Evolutionary conservation across 2,888 invertebrate species (phyloP).

Genomic region (Melitaea athalia): DNA sequence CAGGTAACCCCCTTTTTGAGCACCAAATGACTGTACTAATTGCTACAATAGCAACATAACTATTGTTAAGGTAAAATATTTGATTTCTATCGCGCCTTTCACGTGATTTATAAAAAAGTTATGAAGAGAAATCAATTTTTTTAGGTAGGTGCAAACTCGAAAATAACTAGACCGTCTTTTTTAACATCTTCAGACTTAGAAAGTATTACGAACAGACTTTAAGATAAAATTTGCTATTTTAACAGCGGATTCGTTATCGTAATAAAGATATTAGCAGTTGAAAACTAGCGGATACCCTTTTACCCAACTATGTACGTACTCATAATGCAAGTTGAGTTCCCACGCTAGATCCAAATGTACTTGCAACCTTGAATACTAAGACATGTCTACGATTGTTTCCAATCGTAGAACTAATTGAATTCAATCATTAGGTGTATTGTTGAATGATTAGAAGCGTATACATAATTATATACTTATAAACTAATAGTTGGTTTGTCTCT

Average conservation of each 20-base stretch:
- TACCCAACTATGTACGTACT: slow-evolving; percentile 26
- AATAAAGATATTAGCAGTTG: slow-evolving; percentile 1
- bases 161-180: slow-evolving; percentile 9
- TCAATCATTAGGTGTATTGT: slow-evolving; percentile 21
- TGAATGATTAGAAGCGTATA: slow-evolving; percentile 15
- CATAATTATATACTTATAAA: not conserved
- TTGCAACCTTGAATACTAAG: slow-evolving; percentile 30
- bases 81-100: not conserved
- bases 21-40: too few species aligned
- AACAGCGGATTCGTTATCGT: not conserved
- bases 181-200: not conserved
- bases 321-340: slow-evolving; percentile 29
- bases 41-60: not conserved
- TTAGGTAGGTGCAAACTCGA: not conserved
- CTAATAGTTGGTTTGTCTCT: not conserved
- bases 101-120: not conserved
- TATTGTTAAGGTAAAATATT: not conserved
- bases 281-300: slow-evolving; percentile 3
- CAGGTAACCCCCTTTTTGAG: too few species aligned
- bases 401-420: slow-evolving; percentile 29
- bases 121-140: slow-evolving; percentile 2
- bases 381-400: slow-evolving; percentile 30
- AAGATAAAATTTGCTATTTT: not conserved
- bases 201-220: not conserved
- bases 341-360: slow-evolving; percentile 31